Base-by-base conservation (phyloP, 2,888 invertebrate genomes). In the Eulithis testata region DNA sequence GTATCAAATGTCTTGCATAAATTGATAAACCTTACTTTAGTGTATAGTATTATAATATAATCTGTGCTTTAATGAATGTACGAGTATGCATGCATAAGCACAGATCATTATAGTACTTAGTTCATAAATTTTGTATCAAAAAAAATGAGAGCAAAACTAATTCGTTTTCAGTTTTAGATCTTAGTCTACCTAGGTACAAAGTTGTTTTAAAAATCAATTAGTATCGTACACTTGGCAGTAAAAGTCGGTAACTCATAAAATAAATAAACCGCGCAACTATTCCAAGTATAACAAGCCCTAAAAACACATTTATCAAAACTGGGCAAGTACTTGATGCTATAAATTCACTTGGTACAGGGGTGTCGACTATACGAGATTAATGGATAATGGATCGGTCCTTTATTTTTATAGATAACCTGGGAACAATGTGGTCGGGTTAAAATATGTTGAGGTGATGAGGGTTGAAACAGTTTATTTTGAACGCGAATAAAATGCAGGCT, bases 301-400 rank as follows among this genome's bases (percentile, higher is more conserved):
- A 77, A 75, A 79, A 74, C 75, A 76, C 78, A 80, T 86, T 83
- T 82, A 84, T 88, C 86, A 88, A 83, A 86, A 79, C 76, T 77
- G 66, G 67, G 76, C 78, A 77, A 80, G 83, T 66, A 73, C 76
- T 76, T 73, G 81, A 79, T 76, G 76, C 80, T 76, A 87, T 88
- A 89, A 87, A 87, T 86, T 66, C 59, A 31, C 57, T 54, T 50
- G 59, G 57, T 55, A 55, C 84, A 83, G 77, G 77, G 77, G 66
- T 80, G 76, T 75, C 81, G 70, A 77, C 70, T 63, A 53, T 53
- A 67, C 76, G 74, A 80, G 74, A 81, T 82, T 80, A 80, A 82
- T 81, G 80, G 76, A 68, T 68, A 71, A 69, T 71, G 66, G 68
- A 66, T 72, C 73, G 76, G 75, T 73, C 73, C 74, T 73, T 75